These are phyloP conservation scores for Dryocosmus kuriphilus DNA, from an alignment of 2,888 invertebrate genomes.

Conservation along the genomic window DNA sequence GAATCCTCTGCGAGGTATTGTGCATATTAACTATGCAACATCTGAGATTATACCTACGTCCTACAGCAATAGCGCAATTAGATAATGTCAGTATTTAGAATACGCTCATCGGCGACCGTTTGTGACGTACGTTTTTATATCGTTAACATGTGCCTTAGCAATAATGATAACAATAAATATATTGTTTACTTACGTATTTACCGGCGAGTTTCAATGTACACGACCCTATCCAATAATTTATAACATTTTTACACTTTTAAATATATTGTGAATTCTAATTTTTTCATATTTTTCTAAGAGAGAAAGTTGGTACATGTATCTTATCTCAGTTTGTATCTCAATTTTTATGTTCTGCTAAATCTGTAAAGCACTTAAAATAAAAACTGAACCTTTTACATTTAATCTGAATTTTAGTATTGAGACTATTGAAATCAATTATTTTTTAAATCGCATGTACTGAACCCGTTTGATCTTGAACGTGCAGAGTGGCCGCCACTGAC, in stretches of 20 bases:
- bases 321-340: too few species aligned
- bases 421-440: too few species aligned
- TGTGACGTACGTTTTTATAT: constrained; percentile 76
- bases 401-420: too few species aligned
- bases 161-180: constrained; percentile 76
- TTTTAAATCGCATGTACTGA: too few species aligned
- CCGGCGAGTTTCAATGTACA: constrained; percentile 18
- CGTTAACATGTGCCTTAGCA: constrained; percentile 76
- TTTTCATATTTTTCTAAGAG: too few species aligned
- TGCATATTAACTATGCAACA: constrained; percentile 52
- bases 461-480: too few species aligned
- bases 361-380: too few species aligned
- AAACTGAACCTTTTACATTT: too few species aligned
- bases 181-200: constrained; percentile 75
- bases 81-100: constrained; percentile 76
- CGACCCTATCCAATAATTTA: neutral
- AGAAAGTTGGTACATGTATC: too few species aligned
- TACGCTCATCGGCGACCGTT: constrained; percentile 76
- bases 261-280: neutral
- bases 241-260: neutral
- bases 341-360: too few species aligned
- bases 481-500: too few species aligned
- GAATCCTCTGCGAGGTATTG: constrained; percentile 22
- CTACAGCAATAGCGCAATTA: constrained; percentile 65
- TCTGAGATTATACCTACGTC: constrained; percentile 67